A percentile compares a stretch with the other conserved stretches of the same genome.
These are phyloP conservation scores for Deilephila elpenor DNA, from an alignment of 2,888 invertebrate genomes.

Conservation along the genomic window DNA sequence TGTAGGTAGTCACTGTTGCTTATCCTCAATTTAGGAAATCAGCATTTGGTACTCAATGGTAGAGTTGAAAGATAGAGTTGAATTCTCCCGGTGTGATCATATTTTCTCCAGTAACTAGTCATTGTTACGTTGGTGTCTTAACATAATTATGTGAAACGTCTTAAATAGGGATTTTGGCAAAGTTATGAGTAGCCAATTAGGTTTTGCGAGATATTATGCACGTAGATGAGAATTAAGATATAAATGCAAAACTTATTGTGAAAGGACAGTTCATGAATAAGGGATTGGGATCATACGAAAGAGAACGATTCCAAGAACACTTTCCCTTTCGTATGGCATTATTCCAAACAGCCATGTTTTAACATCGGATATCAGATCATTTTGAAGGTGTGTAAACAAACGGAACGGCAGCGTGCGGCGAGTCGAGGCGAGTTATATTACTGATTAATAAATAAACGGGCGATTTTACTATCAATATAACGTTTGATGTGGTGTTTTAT, in stretches of 20 bases:
- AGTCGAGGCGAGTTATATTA: constrained; percentile 12
- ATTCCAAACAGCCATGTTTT: constrained; percentile 7
- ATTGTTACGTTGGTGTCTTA: too few species aligned
- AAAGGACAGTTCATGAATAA: constrained; percentile 32
- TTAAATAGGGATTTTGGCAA: not conserved
- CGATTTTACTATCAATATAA: constrained; percentile 68
- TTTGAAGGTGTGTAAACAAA: constrained; percentile 23
- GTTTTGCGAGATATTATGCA: not conserved
- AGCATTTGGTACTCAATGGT: too few species aligned
- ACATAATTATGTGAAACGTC: too few species aligned
- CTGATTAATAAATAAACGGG: constrained; percentile 64
- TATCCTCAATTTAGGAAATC: too few species aligned
- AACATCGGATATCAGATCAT: constrained; percentile 18
- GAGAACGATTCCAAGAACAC: constrained; percentile 16
- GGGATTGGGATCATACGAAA: constrained; percentile 31
- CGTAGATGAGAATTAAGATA: not conserved
- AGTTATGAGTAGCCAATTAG: not conserved
- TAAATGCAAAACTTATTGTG: constrained; percentile 3
- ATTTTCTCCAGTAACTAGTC: too few species aligned
- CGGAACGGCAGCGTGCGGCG: not conserved
- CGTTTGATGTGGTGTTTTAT: constrained; percentile 83
- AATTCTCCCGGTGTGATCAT: too few species aligned
- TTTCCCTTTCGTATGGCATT: constrained; percentile 21
- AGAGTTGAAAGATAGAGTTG: too few species aligned
- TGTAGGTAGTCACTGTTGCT: too few species aligned